Percentiles rank a stretch among this genome's conserved stretches.
phyloP scores from a whole-genome alignment of 2,113 vertebrate species.

The Antechinus flavipes region DNA sequence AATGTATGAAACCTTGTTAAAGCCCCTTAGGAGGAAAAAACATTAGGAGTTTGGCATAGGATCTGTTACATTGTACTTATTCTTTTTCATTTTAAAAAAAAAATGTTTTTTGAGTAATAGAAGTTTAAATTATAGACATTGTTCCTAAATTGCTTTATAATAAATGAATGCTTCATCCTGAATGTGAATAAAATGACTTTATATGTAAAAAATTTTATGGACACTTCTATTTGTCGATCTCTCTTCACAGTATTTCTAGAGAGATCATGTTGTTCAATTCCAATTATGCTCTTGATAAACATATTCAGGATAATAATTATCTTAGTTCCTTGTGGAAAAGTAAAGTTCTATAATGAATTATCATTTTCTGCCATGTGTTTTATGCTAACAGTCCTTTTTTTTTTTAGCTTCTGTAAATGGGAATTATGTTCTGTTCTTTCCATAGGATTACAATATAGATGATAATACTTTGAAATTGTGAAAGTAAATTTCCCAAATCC shows the following conservation, averaged over 20 bases:
- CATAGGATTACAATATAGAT: background rate
- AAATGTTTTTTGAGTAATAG: background rate
- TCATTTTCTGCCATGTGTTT: background rate
- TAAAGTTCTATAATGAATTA: background rate
- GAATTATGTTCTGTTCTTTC: background rate
- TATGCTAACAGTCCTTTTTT: background rate
- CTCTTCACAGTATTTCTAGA: background rate
- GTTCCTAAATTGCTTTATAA: background rate
- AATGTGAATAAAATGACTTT: background rate
- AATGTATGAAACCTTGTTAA: background rate
- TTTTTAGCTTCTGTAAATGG: background rate
- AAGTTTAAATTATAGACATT: background rate
- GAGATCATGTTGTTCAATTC: background rate
- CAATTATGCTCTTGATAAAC: background rate
- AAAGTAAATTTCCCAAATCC: background rate
- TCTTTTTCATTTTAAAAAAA: background rate
- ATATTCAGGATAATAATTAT: background rate
- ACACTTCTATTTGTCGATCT: background rate
- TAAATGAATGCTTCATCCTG: background rate
- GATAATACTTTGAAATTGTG: background rate
- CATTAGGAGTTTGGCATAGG: background rate
- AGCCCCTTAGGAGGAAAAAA: background rate
- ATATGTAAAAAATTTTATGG: background rate
- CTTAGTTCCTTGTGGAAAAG: background rate
- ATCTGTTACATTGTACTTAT: background rate